Evolutionary conservation across 1,140 invertebrate species (phyloP).

Genomic region (Calliopsis andreniformis): DNA sequence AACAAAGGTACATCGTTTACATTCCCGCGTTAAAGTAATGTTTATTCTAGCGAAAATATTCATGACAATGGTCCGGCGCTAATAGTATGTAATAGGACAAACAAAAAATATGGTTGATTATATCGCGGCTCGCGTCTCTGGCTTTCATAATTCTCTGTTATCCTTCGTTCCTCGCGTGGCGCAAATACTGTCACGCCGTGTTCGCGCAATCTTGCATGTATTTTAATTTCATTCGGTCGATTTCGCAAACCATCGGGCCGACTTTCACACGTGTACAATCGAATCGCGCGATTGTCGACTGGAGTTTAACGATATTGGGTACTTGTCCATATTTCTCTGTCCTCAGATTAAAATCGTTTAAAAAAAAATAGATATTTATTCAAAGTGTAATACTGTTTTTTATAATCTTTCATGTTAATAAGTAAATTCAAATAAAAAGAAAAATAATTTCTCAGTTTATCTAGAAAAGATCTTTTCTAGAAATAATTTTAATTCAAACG

Average conservation of each 20-base stretch:
- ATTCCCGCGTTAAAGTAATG: not conserved
- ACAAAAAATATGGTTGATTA: slow-evolving; percentile 10
- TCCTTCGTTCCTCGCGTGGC: not conserved
- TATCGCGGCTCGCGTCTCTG: not conserved
- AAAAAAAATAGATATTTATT: too few species aligned
- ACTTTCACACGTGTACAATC: too few species aligned
- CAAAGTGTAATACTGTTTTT: too few species aligned
- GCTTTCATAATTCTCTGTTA: slow-evolving; percentile 14
- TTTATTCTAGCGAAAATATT: slow-evolving; percentile 30
- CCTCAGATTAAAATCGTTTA: too few species aligned
- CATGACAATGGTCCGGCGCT: not conserved
- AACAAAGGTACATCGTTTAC: slow-evolving; percentile 27
- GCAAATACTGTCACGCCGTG: not conserved
- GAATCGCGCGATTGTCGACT: not conserved
- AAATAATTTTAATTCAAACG: too few species aligned
- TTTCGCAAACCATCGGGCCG: not conserved
- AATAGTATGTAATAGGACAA: slow-evolving; percentile 15
- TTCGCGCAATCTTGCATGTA: not conserved
- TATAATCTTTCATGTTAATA: too few species aligned
- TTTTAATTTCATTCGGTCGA: not conserved
- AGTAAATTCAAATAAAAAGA: too few species aligned
- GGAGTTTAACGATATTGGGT: too few species aligned
- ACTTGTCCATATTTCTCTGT: too few species aligned
- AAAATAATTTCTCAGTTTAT: too few species aligned
- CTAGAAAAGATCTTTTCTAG: too few species aligned